phyloP scores from a whole-genome alignment of 2,113 vertebrate species.

The Hippolais icterina region DNA sequence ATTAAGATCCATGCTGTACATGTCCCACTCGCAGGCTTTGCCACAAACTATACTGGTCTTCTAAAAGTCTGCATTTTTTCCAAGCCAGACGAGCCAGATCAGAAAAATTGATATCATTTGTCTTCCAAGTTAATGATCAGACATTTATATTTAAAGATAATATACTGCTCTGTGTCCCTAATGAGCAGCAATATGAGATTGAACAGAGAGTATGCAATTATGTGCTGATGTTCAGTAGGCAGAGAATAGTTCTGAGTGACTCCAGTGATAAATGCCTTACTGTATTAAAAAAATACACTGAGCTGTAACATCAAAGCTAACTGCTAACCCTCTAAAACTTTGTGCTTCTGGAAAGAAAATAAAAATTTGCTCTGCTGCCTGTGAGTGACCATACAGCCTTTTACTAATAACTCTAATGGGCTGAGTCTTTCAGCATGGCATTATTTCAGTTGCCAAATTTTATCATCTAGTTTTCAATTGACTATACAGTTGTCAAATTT shows the following conservation, averaged over 20 bases:
- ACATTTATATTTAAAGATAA: conserved; percentile 6
- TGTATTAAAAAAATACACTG: not conserved
- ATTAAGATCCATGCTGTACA: not conserved
- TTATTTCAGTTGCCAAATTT: not conserved
- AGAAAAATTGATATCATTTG: not conserved
- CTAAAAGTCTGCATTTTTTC: not conserved
- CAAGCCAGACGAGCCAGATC: not conserved
- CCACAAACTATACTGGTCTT: not conserved
- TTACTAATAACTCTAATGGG: not conserved
- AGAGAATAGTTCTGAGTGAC: not conserved
- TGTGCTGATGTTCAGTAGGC: not conserved
- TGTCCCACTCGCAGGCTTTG: not conserved
- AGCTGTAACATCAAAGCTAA: not conserved
- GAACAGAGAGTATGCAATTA: not conserved
- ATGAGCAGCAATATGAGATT: not conserved
- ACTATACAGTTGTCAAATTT: not conserved
- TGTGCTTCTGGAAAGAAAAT: not conserved
- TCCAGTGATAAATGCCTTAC: not conserved
- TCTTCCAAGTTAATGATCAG: not conserved
- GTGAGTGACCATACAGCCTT: not conserved
- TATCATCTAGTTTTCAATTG: not conserved
- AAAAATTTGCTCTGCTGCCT: not conserved
- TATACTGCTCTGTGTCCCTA: not conserved
- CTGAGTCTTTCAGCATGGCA: not conserved
- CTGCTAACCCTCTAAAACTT: not conserved